Conservation (phyloP, 2,888 invertebrate species). For the Trissolcus japonicus region DNA sequence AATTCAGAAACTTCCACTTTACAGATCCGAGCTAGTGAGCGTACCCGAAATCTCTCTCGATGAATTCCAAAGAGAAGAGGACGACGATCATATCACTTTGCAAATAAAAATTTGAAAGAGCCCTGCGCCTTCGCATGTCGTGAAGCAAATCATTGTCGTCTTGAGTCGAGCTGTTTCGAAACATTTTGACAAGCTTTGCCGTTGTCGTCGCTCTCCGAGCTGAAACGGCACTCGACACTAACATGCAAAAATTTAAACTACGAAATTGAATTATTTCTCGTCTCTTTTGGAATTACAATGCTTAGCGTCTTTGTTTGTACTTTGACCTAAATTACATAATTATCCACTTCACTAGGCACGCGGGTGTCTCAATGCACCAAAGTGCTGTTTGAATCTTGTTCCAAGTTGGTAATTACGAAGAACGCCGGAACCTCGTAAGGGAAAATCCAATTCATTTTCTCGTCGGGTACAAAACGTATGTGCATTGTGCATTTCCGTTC, state of each 20-base stretch:
- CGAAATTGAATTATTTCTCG: not conserved
- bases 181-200: not conserved
- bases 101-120: too few species aligned
- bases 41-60: slow-evolving; percentile 40
- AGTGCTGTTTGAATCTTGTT: slow-evolving; percentile 42
- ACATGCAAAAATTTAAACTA: too few species aligned
- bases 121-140: too few species aligned
- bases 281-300: slow-evolving; percentile 2
- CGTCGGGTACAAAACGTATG: slow-evolving; percentile 11
- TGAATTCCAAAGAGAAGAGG: slow-evolving; percentile 31
- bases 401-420: slow-evolving; percentile 39
- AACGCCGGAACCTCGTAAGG: slow-evolving; percentile 16
- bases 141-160: too few species aligned
- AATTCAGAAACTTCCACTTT: slow-evolving; percentile 63
- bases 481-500: slow-evolving; percentile 15
- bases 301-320: slow-evolving; percentile 23
- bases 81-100: too few species aligned
- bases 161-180: not conserved
- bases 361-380: slow-evolving; percentile 35
- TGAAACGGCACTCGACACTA: not conserved
- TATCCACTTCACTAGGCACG: slow-evolving; percentile 31
- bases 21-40: slow-evolving; percentile 36
- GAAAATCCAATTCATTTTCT: slow-evolving; percentile 29
- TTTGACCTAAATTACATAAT: slow-evolving; percentile 36
- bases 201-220: not conserved